Base-by-base conservation (phyloP, 2,888 invertebrate genomes). In the Zygaena filipendulae region DNA sequence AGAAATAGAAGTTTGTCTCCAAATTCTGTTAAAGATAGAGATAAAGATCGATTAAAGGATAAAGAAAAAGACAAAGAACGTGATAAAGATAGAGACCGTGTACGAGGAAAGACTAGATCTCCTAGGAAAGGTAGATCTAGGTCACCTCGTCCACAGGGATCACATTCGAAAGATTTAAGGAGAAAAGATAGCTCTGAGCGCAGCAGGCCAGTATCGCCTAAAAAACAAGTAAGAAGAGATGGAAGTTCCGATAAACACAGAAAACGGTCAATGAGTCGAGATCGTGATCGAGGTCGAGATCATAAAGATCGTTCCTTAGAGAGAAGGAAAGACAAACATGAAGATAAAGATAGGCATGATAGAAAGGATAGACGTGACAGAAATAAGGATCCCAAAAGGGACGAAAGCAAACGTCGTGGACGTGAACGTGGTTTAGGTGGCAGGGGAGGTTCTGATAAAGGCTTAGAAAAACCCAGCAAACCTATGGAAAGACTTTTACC, bases 351-450 rank as follows among this genome's bases (percentile, higher is more conserved):
- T 42, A 67, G 83, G 48, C 75, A 86, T 39, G 88, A 88, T 32
- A 75, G 87, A 25, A 86, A 86, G 40, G 91, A 91, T 39, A 77
- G 90, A 38, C 84, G 90, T 30, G 82, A 81, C 68, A 69, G 85
- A 36, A 83, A 79, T 40, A 64, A 84, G 29, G 87, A 77, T 36
- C 61, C 52, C 41, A 81, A 81, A 61, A 59, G 79, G 43, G 74
- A 75, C 39, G 82, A 84, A 32, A 67, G 77, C 30, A 75, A 82
- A 44, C 60, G 85, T 38, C 56, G 82, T 33, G 79, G 74, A 7
- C 60, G 83, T 18, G 75, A 74, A 13, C 53, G 71, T 30, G 74
- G 77, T n/a, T 49, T 72, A 24, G 79, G 83, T 24, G 66, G 74
- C 27, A 80, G 82, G 30, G 50, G 60, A 34, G 57, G 70, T 25